Conservation (phyloP, 2,888 invertebrate genomes). For the Hyalella azteca region DNA sequence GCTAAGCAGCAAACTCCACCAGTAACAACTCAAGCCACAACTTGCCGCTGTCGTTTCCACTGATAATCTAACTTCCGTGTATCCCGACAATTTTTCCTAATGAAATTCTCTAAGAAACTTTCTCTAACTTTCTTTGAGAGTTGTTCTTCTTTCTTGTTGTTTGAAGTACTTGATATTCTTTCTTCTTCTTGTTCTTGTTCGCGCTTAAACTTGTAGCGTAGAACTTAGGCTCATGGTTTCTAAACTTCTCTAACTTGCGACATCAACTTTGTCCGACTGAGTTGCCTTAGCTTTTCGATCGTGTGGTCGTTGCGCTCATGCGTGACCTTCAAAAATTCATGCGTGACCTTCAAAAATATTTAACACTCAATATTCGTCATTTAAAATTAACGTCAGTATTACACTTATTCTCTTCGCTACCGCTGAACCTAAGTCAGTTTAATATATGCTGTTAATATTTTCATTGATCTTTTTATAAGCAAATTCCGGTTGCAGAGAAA, state of each 20-base stretch:
- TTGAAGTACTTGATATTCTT: slow-evolving; percentile 34
- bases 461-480: no score
- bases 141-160: slow-evolving; percentile 36
- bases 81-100: slow-evolving; percentile 32
- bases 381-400: no score
- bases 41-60: not conserved
- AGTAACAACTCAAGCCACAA: not conserved
- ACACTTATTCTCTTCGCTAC: no score
- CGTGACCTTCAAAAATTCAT: slow-evolving; percentile 6
- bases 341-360: no score
- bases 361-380: no score
- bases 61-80: slow-evolving; percentile 36
- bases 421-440: no score
- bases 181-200: slow-evolving; percentile 10
- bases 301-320: not conserved
- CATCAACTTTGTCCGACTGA: slow-evolving; percentile 21
- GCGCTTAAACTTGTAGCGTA: slow-evolving; percentile 11
- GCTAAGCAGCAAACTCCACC: not conserved
- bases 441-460: no score
- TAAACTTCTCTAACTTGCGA: slow-evolving; percentile 23
- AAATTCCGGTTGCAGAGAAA: no score
- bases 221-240: slow-evolving; percentile 19
- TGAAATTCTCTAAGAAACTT: slow-evolving; percentile 37
- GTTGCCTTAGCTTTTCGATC: not conserved
- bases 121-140: slow-evolving; percentile 36